Conservation (phyloP, 2,113 vertebrate species). For the Illadopsis cleaveri region DNA sequence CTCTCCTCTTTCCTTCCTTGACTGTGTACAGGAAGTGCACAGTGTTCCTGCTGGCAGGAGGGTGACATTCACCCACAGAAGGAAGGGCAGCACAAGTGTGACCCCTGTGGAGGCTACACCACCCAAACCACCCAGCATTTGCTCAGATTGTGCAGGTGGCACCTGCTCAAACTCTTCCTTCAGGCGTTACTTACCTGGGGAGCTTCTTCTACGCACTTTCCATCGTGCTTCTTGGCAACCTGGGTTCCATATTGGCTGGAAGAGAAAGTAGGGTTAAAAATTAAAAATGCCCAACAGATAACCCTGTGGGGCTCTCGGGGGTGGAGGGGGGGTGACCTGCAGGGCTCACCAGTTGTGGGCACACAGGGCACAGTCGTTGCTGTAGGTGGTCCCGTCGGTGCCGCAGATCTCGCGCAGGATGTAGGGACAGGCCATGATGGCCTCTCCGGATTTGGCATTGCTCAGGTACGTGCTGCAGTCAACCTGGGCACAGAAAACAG, state of each 20-base stretch:
- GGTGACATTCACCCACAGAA: not conserved
- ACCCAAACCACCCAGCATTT: not conserved
- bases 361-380: conserved; percentile 34
- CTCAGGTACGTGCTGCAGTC: not conserved
- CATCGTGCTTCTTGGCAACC: conserved; percentile 40
- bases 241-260: not conserved
- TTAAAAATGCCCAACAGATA: rapidly evolving
- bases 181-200: not conserved
- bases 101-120: rapidly evolving
- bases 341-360: conserved; percentile 48
- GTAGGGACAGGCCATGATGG: not conserved
- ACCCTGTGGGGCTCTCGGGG: not conserved
- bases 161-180: not conserved
- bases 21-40: not conserved
- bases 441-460: rapidly evolving
- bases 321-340: not conserved
- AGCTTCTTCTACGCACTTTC: not conserved
- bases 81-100: not conserved
- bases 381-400: not conserved
- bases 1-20: not conserved
- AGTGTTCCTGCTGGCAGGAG: not conserved
- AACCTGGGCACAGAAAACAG: not conserved
- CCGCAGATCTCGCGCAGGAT: conserved; percentile 32
- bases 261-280: not conserved
- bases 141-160: not conserved